Conservation (phyloP, 1,140 invertebrate species). For the Ceratina japonica region DNA sequence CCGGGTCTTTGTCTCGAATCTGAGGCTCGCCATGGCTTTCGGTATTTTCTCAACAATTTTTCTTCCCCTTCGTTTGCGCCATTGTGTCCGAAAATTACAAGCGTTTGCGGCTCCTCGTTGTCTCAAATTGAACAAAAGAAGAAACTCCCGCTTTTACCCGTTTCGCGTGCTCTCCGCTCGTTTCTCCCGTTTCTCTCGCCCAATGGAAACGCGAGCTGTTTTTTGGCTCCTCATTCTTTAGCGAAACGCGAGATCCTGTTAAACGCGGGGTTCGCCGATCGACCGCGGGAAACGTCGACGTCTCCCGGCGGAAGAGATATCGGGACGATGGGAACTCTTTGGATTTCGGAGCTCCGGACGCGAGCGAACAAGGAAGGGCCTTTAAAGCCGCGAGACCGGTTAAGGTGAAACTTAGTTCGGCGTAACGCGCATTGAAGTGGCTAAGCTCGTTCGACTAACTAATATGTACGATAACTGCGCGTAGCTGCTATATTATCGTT, state of each 20-base stretch:
- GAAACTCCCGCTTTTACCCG: background rate
- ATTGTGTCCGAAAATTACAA: background rate
- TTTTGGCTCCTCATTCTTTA: too few species aligned
- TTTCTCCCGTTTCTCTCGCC: background rate
- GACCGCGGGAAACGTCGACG: too few species aligned
- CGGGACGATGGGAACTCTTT: background rate
- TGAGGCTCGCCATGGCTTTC: background rate
- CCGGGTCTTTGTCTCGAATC: slow-evolving; percentile 1
- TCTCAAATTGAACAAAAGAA: background rate
- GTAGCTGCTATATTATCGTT: slow-evolving; percentile 38
- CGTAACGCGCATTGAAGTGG: slow-evolving; percentile 7
- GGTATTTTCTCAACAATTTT: slow-evolving; percentile 12
- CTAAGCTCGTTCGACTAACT: slow-evolving; percentile 46
- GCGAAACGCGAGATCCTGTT: too few species aligned
- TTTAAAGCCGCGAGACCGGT: background rate
- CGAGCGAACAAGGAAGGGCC: slow-evolving; percentile 1
- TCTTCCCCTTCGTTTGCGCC: background rate
- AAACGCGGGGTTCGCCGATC: too few species aligned
- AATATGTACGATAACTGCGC: slow-evolving; percentile 47
- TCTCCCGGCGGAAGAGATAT: too few species aligned
- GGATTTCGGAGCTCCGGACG: background rate
- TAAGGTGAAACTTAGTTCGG: slow-evolving; percentile 13
- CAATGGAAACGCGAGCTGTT: background rate
- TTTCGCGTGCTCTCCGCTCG: background rate
- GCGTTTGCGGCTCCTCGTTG: background rate